Conservation (phyloP, 2,113 vertebrate genomes). For the Callaeas wilsoni region DNA sequence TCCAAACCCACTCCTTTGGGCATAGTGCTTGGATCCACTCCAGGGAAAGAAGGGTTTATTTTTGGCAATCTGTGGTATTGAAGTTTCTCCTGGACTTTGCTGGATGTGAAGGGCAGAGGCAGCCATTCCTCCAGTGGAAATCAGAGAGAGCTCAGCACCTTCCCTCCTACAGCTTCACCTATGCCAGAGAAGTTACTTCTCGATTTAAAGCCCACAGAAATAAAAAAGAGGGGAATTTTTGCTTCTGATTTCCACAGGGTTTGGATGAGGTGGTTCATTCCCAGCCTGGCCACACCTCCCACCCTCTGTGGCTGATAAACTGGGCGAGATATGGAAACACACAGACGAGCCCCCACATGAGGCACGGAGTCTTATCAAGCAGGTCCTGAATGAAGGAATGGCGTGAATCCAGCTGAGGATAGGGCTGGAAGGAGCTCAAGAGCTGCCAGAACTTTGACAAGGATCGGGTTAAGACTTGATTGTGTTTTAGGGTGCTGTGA, state of each 20-base stretch:
- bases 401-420: neutral
- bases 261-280: constrained; percentile 20
- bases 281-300: neutral
- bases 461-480: neutral
- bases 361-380: neutral
- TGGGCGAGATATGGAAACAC: neutral
- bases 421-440: constrained; percentile 10
- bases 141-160: neutral
- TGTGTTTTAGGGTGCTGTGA: neutral
- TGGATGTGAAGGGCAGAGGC: neutral
- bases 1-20: neutral
- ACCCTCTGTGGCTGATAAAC: neutral
- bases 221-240: neutral
- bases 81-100: neutral
- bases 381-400: neutral
- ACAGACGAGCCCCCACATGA: constrained; percentile 37
- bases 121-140: neutral
- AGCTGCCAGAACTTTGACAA: neutral
- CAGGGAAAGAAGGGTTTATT: neutral
- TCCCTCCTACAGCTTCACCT: neutral
- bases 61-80: neutral
- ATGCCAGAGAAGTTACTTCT: neutral
- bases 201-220: neutral
- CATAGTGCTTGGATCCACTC: neutral
- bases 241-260: neutral